phyloP scores from a whole-genome alignment of 2,797 vertebrate genomes.

The Hypotaenidia okinawae region DNA sequence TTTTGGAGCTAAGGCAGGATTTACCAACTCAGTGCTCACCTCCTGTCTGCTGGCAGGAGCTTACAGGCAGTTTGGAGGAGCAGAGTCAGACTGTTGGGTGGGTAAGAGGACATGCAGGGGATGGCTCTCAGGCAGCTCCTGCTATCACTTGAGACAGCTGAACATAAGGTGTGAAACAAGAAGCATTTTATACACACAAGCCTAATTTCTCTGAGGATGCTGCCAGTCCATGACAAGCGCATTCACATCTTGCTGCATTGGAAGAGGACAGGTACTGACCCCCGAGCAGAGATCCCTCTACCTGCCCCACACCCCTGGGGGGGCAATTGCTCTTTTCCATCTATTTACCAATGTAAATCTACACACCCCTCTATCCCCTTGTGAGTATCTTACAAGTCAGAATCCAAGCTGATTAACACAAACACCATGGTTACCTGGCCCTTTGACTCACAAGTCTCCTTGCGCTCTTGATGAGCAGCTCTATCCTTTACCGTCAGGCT shows the following conservation, averaged over 20 bases:
- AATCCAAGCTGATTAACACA: background rate
- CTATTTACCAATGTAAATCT: background rate
- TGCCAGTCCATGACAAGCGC: background rate
- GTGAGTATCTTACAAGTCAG: background rate
- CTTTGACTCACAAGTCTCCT: background rate
- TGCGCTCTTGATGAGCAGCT: background rate
- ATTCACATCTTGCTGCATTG: background rate
- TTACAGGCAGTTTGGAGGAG: background rate
- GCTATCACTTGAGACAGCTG: background rate
- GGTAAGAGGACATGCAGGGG: background rate
- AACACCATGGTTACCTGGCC: background rate
- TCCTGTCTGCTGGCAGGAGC: background rate
- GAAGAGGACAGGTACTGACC: background rate
- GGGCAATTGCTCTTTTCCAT: background rate
- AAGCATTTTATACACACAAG: background rate
- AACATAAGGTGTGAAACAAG: rapidly evolving
- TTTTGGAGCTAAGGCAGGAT: background rate
- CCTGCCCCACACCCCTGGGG: background rate
- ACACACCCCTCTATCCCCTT: background rate
- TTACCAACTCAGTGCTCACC: background rate
- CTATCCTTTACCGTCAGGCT: background rate
- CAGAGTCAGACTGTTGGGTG: background rate
- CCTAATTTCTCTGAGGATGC: background rate
- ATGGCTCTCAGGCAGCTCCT: background rate
- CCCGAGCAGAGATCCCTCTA: background rate